These are phyloP conservation scores for Bilobella aurantiaca DNA, from an alignment of 1,140 invertebrate species.

Conservation along the genomic window DNA sequence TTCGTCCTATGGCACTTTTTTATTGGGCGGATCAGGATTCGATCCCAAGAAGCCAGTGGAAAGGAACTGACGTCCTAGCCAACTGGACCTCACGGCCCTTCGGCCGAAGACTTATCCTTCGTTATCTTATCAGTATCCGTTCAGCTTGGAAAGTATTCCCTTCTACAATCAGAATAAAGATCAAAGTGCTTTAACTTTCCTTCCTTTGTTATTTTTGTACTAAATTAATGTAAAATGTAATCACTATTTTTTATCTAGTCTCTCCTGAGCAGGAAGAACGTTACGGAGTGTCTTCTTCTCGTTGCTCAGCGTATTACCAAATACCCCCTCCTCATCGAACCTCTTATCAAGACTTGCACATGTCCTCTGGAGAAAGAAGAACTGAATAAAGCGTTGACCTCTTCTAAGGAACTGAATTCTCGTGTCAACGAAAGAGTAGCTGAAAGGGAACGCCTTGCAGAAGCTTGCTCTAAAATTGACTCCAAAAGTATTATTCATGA, in stretches of 20 bases:
- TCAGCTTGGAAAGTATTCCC: no score
- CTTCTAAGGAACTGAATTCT: conserved; percentile 37
- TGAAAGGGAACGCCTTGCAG: conserved; percentile 75
- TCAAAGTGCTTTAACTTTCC: no score
- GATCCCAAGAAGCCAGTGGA: no score
- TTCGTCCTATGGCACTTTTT: no score
- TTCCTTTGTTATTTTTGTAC: no score
- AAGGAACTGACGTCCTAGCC: no score
- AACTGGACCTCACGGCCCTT: no score
- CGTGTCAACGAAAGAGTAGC: conserved; percentile 82
- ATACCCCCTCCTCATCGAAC: conserved; percentile 84
- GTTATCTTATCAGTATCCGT: no score
- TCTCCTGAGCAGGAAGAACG: conserved; percentile 81
- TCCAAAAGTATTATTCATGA: conserved; percentile 77
- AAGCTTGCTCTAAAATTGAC: conserved; percentile 87
- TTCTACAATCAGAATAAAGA: no score
- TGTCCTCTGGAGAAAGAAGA: conserved; percentile 60
- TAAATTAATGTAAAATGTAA: neutral
- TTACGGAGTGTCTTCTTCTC: conserved; percentile 87
- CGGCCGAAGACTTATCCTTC: no score
- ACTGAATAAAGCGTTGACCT: conserved; percentile 57
- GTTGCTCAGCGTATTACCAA: conserved; percentile 90
- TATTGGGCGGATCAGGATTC: no score
- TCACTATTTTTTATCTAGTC: conserved; percentile 45
- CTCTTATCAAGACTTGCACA: conserved; percentile 78